Evolutionary conservation across 2,113 vertebrate species (phyloP), one percentile per base, ranked within the genome.

Genomic region (Oreochromis aureus): DNA sequence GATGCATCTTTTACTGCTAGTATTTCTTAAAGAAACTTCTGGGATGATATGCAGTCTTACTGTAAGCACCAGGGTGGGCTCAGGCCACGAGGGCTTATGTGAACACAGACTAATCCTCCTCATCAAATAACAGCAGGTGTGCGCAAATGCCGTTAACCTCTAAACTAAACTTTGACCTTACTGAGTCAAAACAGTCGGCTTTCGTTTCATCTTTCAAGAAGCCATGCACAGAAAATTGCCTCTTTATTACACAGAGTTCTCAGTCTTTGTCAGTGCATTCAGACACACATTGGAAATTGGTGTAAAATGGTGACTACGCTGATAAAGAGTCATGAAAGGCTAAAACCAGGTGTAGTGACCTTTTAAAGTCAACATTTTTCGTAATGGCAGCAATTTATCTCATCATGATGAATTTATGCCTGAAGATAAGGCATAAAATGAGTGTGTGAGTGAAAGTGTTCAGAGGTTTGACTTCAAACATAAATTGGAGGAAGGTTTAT

Each of bases 101-200:
- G 87, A 93, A 85, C 88, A 73, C 55, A 41, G 56, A 16, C 89
- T 95, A 95, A 96, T 94, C 94, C 91, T 90, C 90, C 93, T 94
- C 91, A 94, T 96, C 95, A 90, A 92, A 94, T 93, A 92, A 93
- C 94, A 96, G 96, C 95, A 96, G 96, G 95, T 95, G 96, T 91
- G 94, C 58, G 81, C 91, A 93, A 87, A 91, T 89, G 89, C 89
- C 36, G 84, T 87, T 93, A 89, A 94, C 93, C 91, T 81, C 66
- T 30, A 46, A 79, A 63, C 66, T 71, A 51, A 92, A 93, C 85
- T 81, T 81, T 91, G 86, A 93, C 80, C 89, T 91, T 30, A 19
- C 63, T 1, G 19, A 84, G 85, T 84, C 84, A 83, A 91, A 93
- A 87, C 89, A 89, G 82, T 58, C 86, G 16, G 0, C 83, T 89